These are phyloP conservation scores for Agrilus planipennis DNA, from an alignment of 1,140 invertebrate genomes.

Conservation along the genomic window DNA sequence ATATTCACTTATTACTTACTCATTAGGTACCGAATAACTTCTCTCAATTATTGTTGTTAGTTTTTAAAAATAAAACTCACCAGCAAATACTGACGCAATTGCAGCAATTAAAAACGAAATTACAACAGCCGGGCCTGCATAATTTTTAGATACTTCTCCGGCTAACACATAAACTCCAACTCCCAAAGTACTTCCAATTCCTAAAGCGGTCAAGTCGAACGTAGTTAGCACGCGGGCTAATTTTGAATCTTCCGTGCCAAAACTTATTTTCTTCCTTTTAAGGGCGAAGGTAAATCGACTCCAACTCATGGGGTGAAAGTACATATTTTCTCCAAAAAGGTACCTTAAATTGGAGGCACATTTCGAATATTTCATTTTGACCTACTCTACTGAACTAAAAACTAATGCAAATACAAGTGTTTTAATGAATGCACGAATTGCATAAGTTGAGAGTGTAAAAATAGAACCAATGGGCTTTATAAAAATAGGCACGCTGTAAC, in stretches of 20 bases:
- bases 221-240: slow-evolving; percentile 58
- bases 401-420: no score
- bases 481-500: no score
- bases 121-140: slow-evolving; percentile 50
- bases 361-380: no score
- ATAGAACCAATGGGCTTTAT: no score
- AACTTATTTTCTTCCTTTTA: slow-evolving; percentile 26
- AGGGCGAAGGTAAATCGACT: slow-evolving; percentile 15
- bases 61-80: slow-evolving; percentile 30
- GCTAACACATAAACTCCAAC: slow-evolving; percentile 59
- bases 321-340: no score
- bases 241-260: slow-evolving; percentile 40
- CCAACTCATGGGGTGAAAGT: slow-evolving; percentile 10
- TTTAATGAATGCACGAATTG: no score
- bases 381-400: no score
- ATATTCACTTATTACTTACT: background rate
- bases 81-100: slow-evolving; percentile 55
- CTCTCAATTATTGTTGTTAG: no score
- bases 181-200: slow-evolving; percentile 52
- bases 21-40: background rate
- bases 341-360: no score
- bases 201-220: slow-evolving; percentile 50
- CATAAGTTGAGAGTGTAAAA: no score
- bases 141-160: slow-evolving; percentile 50
- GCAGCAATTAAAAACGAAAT: slow-evolving; percentile 56